Conservation (phyloP, 2,888 invertebrate genomes). For the Agrochola circellaris region DNA sequence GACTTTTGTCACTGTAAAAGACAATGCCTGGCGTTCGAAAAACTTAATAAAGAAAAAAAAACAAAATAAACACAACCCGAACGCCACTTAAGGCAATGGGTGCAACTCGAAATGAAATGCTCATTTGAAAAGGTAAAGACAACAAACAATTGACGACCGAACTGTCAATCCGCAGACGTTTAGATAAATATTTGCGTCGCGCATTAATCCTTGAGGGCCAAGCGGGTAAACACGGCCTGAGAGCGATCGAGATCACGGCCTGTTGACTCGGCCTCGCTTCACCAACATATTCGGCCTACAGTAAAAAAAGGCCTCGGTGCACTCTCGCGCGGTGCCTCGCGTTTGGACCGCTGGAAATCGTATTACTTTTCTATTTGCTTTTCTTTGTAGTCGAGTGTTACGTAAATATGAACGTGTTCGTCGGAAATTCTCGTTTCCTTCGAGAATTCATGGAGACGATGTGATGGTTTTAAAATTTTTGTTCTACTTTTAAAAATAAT, state of each 20-base stretch:
- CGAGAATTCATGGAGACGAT: slow-evolving; percentile 80
- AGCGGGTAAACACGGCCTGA: slow-evolving; percentile 82
- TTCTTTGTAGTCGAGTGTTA: slow-evolving; percentile 90
- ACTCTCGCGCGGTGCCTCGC: slow-evolving; percentile 78
- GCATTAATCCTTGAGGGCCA: slow-evolving; percentile 89
- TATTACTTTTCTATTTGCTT: slow-evolving; percentile 89
- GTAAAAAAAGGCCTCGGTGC: slow-evolving; percentile 80
- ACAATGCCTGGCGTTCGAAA: slow-evolving; percentile 77
- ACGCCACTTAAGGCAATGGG: slow-evolving; percentile 89
- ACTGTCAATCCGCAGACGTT: slow-evolving; percentile 90
- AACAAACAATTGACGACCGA: slow-evolving; percentile 90
- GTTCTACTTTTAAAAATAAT: slow-evolving; percentile 64
- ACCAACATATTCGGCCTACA: slow-evolving; percentile 71
- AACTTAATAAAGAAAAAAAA: slow-evolving; percentile 73
- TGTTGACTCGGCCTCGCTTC: slow-evolving; percentile 84
- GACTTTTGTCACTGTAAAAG: slow-evolving; percentile 79
- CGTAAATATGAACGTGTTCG: slow-evolving; percentile 88
- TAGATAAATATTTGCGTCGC: slow-evolving; percentile 90
- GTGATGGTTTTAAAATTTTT: slow-evolving; percentile 68
- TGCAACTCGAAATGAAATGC: slow-evolving; percentile 88
- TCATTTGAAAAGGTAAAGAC: slow-evolving; percentile 90
- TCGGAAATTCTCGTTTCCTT: slow-evolving; percentile 88
- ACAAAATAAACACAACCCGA: slow-evolving; percentile 78
- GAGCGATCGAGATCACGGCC: slow-evolving; percentile 86
- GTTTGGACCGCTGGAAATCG: slow-evolving; percentile 84